Conservation (phyloP, 2,113 vertebrate genomes). For the Catharus bicknelli region DNA sequence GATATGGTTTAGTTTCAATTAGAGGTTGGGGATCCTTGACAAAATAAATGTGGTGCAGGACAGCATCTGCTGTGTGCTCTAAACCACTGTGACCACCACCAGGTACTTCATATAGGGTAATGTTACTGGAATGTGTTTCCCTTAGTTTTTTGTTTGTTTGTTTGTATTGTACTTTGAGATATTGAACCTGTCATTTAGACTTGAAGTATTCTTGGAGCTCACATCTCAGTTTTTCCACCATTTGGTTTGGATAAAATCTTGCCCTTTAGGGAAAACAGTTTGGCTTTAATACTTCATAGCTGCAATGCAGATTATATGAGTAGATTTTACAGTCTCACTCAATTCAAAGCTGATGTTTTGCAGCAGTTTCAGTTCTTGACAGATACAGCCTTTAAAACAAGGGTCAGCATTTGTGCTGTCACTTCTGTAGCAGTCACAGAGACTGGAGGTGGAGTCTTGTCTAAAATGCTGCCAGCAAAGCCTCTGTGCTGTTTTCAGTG, state of each 20-base stretch:
- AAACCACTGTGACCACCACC: not conserved
- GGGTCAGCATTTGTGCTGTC: not conserved
- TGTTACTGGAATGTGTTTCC: not conserved
- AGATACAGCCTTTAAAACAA: not conserved
- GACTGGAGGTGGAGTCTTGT: not conserved
- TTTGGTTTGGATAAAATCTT: conserved; percentile 15
- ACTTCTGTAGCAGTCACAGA: not conserved
- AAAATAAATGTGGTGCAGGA: not conserved
- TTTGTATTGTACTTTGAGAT: not conserved
- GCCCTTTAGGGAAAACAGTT: not conserved
- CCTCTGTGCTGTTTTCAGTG: not conserved
- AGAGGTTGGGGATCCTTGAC: not conserved
- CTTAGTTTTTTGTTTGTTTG: not conserved
- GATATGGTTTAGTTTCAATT: not conserved
- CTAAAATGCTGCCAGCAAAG: not conserved
- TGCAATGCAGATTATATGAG: not conserved
- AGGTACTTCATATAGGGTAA: not conserved
- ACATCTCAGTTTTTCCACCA: not conserved
- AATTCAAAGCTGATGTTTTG: not conserved
- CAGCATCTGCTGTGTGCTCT: not conserved
- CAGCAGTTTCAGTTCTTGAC: not conserved
- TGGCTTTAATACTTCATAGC: not conserved
- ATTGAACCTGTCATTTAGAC: not conserved
- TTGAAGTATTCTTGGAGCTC: not conserved
- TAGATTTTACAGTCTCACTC: not conserved